Conservation (phyloP, 2,797 vertebrate genomes). For the Euthynnus affinis region DNA sequence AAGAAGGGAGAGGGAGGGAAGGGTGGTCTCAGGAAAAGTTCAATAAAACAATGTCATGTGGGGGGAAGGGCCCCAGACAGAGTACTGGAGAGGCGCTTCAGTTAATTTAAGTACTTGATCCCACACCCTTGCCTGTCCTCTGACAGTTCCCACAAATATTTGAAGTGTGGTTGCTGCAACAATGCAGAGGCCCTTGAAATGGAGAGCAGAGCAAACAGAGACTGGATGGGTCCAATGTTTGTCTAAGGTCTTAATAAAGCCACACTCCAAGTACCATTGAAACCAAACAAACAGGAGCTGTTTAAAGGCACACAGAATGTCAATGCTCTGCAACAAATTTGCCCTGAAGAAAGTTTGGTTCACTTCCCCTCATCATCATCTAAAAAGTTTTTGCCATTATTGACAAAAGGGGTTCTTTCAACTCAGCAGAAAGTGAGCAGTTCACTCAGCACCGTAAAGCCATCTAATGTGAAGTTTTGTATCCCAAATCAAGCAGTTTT, state of each 20-base stretch:
- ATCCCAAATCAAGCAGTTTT: conserved; percentile 13
- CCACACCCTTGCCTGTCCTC: conserved; percentile 78
- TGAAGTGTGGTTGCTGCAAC: conserved; percentile 84
- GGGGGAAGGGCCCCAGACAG: conserved; percentile 60
- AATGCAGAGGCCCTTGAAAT: conserved; percentile 77
- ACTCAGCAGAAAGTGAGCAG: background rate
- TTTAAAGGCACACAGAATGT: conserved; percentile 48
- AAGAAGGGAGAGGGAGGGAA: conserved; percentile 24
- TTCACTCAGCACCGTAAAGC: background rate
- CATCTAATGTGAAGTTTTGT: background rate
- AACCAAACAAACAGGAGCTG: conserved; percentile 73
- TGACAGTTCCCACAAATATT: conserved; percentile 81
- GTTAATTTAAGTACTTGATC: conserved; percentile 85
- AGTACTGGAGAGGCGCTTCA: conserved; percentile 77
- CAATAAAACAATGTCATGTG: conserved; percentile 75
- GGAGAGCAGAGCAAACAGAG: conserved; percentile 82
- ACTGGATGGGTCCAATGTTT: conserved; percentile 79
- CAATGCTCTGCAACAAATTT: conserved; percentile 36
- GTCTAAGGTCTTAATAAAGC: conserved; percentile 83
- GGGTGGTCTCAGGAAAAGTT: conserved; percentile 71
- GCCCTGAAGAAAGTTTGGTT: conserved; percentile 8
- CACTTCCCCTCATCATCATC: conserved; percentile 45
- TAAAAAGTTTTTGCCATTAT: conserved; percentile 6
- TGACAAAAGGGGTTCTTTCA: background rate
- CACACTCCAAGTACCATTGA: conserved; percentile 78